A percentile compares a stretch with the other conserved stretches of the same genome.
Evolutionary conservation across 2,797 vertebrate species (phyloP).

Genomic region (Morelia viridis): DNA sequence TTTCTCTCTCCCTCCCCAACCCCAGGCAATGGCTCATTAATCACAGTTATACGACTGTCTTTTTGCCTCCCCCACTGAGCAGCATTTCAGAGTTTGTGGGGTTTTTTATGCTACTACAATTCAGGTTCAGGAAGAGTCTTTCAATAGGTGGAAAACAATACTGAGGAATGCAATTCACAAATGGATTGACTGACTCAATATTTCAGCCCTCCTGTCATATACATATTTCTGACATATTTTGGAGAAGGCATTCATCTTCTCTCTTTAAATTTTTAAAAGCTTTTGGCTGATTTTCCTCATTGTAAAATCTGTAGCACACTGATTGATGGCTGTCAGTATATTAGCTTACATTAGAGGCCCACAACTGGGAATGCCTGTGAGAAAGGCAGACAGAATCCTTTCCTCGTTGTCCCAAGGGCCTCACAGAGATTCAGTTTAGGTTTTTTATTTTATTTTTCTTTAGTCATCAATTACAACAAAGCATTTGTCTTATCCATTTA

Average conservation of each 20-base stretch:
- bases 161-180: background rate
- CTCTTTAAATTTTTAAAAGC: background rate
- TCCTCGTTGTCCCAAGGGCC: background rate
- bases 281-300: background rate
- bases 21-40: constrained; percentile 2
- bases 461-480: background rate
- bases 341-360: background rate
- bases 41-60: constrained; percentile 20
- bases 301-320: background rate
- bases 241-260: background rate
- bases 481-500: background rate
- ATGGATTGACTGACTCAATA: background rate
- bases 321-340: background rate
- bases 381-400: background rate
- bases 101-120: background rate
- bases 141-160: background rate
- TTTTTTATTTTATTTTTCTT: background rate
- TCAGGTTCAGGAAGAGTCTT: background rate
- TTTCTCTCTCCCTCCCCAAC: background rate
- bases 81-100: background rate
- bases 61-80: accelerated
- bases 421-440: background rate
- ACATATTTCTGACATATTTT: background rate
- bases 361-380: background rate
- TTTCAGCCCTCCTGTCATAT: background rate